Evolutionary conservation across 1,140 invertebrate genomes (phyloP).

Genomic region (Drosophila parvula): DNA sequence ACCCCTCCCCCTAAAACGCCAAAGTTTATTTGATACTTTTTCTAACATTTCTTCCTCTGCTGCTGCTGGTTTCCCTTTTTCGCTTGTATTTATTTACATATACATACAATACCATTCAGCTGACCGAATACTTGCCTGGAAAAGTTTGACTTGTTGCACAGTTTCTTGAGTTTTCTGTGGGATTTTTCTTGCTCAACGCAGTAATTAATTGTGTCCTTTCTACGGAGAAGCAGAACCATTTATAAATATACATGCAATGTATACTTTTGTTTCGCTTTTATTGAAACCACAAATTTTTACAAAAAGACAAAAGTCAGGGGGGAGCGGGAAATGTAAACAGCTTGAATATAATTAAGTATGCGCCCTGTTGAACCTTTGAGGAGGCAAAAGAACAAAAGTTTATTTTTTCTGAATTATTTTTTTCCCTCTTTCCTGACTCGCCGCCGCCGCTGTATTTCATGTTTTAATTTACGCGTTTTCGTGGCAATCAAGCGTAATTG

Average conservation of each 20-base stretch:
- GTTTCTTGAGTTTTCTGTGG: conserved; percentile 32
- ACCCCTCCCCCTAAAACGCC: not conserved
- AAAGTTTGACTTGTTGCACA: conserved; percentile 74
- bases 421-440: conserved; percentile 3
- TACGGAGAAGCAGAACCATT: conserved; percentile 16
- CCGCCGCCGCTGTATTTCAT: conserved; percentile 38
- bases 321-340: conserved; percentile 52
- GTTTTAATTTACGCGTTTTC: conserved; percentile 75
- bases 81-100: conserved; percentile 53
- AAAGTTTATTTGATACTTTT: conserved; percentile 44
- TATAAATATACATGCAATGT: conserved; percentile 34
- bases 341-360: conserved; percentile 76
- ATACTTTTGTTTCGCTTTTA: conserved; percentile 31
- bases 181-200: conserved; percentile 21
- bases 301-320: conserved; percentile 19
- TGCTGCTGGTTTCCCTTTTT: conserved; percentile 18
- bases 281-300: conserved; percentile 65
- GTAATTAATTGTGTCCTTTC: conserved; percentile 77
- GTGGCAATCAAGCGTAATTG: conserved; percentile 71
- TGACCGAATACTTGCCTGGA: conserved; percentile 40
- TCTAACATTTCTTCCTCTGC: conserved; percentile 3
- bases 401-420: conserved; percentile 15
- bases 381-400: conserved; percentile 36
- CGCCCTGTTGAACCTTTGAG: conserved; percentile 67
- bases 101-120: conserved; percentile 48